phyloP scores from a whole-genome alignment of 1,140 invertebrate genomes.

The Brachionus sp. region DNA sequence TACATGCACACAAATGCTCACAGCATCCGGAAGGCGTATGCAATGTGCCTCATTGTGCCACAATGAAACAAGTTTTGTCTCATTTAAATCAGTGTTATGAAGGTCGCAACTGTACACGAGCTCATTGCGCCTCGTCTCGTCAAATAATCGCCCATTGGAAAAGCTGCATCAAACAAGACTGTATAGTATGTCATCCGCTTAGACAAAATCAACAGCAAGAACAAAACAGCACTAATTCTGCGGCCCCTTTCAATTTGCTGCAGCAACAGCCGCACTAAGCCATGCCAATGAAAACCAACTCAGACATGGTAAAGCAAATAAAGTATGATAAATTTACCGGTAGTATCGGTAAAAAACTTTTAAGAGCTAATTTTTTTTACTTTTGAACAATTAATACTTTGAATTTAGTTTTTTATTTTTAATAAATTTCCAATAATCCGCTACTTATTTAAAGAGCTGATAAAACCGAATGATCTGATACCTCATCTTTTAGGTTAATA shows the following conservation, averaged over 20 bases:
- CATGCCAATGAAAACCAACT: conserved; percentile 96
- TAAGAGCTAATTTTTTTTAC: too few species aligned
- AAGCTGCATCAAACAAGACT: conserved; percentile 87
- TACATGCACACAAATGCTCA: conserved; percentile 96
- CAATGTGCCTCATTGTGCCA: conserved; percentile 89
- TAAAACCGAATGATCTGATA: too few species aligned
- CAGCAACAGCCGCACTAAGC: conserved; percentile 70
- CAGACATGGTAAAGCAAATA: conserved; percentile 95
- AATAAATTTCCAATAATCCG: too few species aligned
- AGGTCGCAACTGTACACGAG: conserved; percentile 66
- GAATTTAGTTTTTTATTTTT: too few species aligned
- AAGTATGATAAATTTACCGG: too few species aligned
- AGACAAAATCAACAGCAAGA: conserved; percentile 42
- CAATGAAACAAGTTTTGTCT: conserved; percentile 97
- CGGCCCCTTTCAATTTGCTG: background rate
- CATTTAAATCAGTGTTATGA: conserved; percentile 97
- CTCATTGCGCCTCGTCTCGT: conserved; percentile 94
- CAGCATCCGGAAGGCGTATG: conserved; percentile 62
- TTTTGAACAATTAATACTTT: too few species aligned
- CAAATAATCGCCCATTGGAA: conserved; percentile 99
- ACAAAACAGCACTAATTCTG: background rate
- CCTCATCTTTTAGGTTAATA: too few species aligned
- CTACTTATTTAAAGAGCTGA: too few species aligned
- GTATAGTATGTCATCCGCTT: conserved; percentile 92
- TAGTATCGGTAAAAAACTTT: too few species aligned